These are phyloP conservation scores for Mythimna ferrago DNA, from an alignment of 2,888 invertebrate species.

Conservation along the genomic window DNA sequence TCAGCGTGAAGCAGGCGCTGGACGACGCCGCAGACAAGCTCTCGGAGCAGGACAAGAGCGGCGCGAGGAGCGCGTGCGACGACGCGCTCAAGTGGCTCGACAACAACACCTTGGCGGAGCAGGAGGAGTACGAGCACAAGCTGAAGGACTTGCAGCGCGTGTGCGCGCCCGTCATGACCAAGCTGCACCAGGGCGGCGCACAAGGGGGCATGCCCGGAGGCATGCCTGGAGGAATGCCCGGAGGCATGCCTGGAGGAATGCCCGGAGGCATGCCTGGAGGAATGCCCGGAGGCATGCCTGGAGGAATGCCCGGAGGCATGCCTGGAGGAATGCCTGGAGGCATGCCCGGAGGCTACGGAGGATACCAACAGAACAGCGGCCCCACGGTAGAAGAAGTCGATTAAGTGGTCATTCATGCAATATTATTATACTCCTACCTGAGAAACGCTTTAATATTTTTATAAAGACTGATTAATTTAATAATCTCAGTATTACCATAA, in stretches of 20 bases:
- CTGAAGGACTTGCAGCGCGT: constrained; percentile 91
- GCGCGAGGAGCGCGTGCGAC: constrained; percentile 87
- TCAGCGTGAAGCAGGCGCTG: constrained; percentile 93
- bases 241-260: constrained; percentile 27
- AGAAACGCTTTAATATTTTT: background rate
- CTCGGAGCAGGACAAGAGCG: constrained; percentile 91
- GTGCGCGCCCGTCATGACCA: constrained; percentile 91
- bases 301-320: constrained; percentile 33
- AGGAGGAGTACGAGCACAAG: constrained; percentile 92
- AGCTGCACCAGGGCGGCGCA: constrained; percentile 89
- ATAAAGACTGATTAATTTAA: constrained; percentile 24
- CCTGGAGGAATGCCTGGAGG: constrained; percentile 56
- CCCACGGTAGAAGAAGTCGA: constrained; percentile 82
- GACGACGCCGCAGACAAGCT: constrained; percentile 92
- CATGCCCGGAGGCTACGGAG: constrained; percentile 30
- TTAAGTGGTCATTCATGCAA: constrained; percentile 57
- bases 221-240: constrained; percentile 23
- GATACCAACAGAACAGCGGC: constrained; percentile 66
- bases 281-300: too few species aligned
- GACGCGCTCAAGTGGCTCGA: constrained; percentile 94
- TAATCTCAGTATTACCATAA: constrained; percentile 1
- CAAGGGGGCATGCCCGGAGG: constrained; percentile 32
- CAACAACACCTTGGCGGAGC: constrained; percentile 91
- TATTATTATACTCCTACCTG: too few species aligned
- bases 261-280: constrained; percentile 39